Evolutionary conservation across 53 echinoderm and acorn worm genomes (phyloP), one percentile per base, ranked within the genome.

Genomic region (Paracentrotus lividus): DNA sequence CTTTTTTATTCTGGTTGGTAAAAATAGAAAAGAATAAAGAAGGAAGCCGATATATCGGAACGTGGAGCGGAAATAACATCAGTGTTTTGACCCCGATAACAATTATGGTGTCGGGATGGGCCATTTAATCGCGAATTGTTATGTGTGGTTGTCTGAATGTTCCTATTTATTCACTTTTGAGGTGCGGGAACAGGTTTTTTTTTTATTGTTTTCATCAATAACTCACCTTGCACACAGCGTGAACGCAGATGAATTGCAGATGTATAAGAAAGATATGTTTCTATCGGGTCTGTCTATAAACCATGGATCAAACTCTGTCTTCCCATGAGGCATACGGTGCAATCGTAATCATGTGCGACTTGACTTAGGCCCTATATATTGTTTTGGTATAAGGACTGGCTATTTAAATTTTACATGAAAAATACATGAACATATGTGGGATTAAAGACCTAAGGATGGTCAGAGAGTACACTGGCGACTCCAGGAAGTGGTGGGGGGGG

Each of bases 81-180:
- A 86, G 54, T 54, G 89, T 89, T 89, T 64, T 89, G 89, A 89
- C 89, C 89, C 89, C 58, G 89, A 64, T 60, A 61, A 89, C 64
- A 89, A 89, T 89, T 89, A 89, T 18, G 8, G 65, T 89, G 60
- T 43, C 60, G 65, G 65, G 65, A 89, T 61, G 60, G 65, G 65
- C 66, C 44, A 89, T 89, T 89, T 81, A 72, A 81, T 47, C 81
- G n/a, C 0, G 44, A 13, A 81, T 81, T 81, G 81, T 81, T 81
- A n/a, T 26, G 24, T 40, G 72, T 8, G 40, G 36, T 72, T 72
- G 72, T 72, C 49, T 81, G 24, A 24, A 49, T 81, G 44, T 47
- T 42, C 42, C 18, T 4, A 42, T 76, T 76, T 42, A 76, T 76
- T 77, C 81, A 81, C 27, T 24, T n/a, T 81, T 81, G 47, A 81